Evolutionary conservation across 2,888 invertebrate genomes (phyloP).

Genomic region (Cheilosia impressa): DNA sequence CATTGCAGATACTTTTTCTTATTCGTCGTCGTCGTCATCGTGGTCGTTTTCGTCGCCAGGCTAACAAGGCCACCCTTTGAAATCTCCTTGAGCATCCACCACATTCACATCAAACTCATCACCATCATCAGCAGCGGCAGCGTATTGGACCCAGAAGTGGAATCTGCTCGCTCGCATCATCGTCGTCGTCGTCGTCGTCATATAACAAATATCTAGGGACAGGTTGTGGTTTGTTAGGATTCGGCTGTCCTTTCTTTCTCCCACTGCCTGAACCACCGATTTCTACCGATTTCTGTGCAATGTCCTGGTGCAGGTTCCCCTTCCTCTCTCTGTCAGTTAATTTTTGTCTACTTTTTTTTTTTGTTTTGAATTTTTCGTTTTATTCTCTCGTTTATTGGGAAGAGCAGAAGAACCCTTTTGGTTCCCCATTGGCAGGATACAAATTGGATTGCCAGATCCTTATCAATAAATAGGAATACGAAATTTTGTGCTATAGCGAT

Average conservation of each 20-base stretch:
- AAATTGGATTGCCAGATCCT: constrained; percentile 76
- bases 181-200: constrained; percentile 55
- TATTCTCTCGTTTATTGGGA: constrained; percentile 70
- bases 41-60: constrained; percentile 21
- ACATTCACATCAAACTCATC: constrained; percentile 47
- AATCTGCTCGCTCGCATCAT: constrained; percentile 51
- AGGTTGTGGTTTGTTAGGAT: constrained; percentile 70
- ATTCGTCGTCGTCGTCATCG: constrained; percentile 5
- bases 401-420: constrained; percentile 67
- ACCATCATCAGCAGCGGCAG: constrained; percentile 26
- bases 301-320: constrained; percentile 37
- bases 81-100: constrained; percentile 51
- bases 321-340: constrained; percentile 21
- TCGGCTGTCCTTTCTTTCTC: constrained; percentile 25
- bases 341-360: constrained; percentile 31
- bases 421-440: constrained; percentile 76
- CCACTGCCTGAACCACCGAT: background rate
- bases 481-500: constrained; percentile 61
- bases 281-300: background rate
- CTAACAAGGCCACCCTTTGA: constrained; percentile 75
- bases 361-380: constrained; percentile 49
- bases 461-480: constrained; percentile 75
- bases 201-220: constrained; percentile 69
- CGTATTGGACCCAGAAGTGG: constrained; percentile 49
- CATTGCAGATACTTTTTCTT: constrained; percentile 41